These are phyloP conservation scores for Gyps fulvus DNA, from an alignment of 2,113 vertebrate species.

Conservation along the genomic window DNA sequence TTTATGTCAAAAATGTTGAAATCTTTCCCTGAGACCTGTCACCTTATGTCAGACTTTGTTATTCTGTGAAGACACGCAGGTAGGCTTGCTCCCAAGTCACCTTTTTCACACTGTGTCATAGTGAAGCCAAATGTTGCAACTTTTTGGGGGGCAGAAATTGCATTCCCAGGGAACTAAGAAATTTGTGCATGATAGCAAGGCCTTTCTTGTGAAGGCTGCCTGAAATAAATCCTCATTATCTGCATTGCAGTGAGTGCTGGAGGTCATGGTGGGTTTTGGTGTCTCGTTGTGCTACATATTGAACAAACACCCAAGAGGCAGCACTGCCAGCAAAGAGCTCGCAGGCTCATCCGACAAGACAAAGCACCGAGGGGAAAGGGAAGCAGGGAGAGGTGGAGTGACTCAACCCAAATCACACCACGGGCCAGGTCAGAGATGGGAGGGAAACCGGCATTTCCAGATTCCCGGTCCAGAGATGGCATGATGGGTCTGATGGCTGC, in stretches of 20 bases:
- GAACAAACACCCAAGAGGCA: not conserved
- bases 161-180: not conserved
- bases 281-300: not conserved
- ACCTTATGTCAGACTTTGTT: not conserved
- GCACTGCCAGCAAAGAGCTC: not conserved
- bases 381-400: not conserved
- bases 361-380: not conserved
- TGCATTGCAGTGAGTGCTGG: not conserved
- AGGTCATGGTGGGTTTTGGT: not conserved
- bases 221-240: not conserved
- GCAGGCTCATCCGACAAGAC: not conserved
- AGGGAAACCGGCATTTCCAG: not conserved
- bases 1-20: not conserved
- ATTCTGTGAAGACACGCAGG: not conserved
- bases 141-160: not conserved
- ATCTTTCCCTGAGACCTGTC: not conserved
- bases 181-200: not conserved
- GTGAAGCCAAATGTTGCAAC: not conserved
- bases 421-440: not conserved
- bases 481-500: not conserved
- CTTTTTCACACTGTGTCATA: not conserved
- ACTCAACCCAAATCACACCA: not conserved
- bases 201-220: not conserved
- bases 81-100: not conserved
- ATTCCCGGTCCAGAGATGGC: not conserved